These are phyloP conservation scores for Eulithis testata DNA, from an alignment of 2,888 invertebrate genomes.

Conservation along the genomic window DNA sequence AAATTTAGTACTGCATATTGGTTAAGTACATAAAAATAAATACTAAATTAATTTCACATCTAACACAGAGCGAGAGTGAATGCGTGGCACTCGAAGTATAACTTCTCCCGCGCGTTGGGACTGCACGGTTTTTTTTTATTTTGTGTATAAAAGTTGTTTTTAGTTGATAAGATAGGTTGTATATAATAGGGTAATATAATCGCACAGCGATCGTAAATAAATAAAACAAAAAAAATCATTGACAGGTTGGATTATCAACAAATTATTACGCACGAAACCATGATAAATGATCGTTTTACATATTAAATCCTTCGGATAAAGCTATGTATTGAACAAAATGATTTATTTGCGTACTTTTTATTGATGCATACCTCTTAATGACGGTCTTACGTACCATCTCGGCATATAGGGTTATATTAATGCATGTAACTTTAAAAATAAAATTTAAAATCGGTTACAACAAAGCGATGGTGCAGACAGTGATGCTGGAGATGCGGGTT, in stretches of 20 bases:
- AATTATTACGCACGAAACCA: not conserved
- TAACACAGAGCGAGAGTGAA: too few relatives aligned
- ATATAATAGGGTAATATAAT: too few relatives aligned
- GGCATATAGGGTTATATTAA: constrained; percentile 24
- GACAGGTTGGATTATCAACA: not conserved
- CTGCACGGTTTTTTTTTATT: too few relatives aligned
- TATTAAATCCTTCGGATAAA: constrained; percentile 6
- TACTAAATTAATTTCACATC: too few relatives aligned
- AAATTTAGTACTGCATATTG: too few relatives aligned
- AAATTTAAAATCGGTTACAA: not conserved
- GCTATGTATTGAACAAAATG: constrained; percentile 12
- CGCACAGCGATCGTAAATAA: too few relatives aligned
- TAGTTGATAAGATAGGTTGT: too few relatives aligned
- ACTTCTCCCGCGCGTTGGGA: too few relatives aligned
- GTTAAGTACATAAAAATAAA: too few relatives aligned
- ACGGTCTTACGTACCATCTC: constrained; percentile 31
- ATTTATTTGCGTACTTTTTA: constrained; percentile 19
- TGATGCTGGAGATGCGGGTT: not conserved
- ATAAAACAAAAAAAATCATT: too few relatives aligned
- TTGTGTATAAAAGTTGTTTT: too few relatives aligned
- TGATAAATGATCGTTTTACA: constrained; percentile 10
- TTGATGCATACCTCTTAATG: constrained; percentile 25
- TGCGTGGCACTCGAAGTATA: too few relatives aligned
- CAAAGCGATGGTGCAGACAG: not conserved
- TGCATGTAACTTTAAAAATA: constrained; percentile 24